These are phyloP conservation scores for Dicrostonyx torquatus DNA, from an alignment of 2,797 vertebrate genomes.

Conservation along the genomic window DNA sequence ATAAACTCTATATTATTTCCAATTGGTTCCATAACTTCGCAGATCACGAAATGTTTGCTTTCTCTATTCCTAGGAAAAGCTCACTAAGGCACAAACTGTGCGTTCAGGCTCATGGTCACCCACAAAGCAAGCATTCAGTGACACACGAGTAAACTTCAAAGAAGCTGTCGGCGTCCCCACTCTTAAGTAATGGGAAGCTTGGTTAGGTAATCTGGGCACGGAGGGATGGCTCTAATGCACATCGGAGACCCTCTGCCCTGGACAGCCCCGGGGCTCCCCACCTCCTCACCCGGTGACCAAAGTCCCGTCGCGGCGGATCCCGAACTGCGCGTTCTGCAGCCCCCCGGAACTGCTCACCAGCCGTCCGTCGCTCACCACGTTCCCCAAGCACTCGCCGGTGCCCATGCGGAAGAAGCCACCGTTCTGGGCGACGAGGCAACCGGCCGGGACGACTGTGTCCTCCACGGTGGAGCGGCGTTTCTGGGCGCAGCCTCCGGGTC, in stretches of 20 bases:
- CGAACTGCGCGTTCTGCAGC: conserved; percentile 96
- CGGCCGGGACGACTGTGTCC: conserved; percentile 85
- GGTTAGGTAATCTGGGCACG: not conserved
- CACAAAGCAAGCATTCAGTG: not conserved
- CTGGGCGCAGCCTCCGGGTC: conserved; percentile 88
- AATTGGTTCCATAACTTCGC: not conserved
- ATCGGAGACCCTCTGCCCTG: not conserved
- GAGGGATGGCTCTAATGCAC: not conserved
- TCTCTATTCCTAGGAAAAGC: not conserved
- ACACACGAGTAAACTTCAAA: not conserved
- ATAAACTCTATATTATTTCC: not conserved
- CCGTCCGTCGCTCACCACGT: conserved; percentile 91
- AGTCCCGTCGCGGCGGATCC: conserved; percentile 93
- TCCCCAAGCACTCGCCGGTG: conserved; percentile 89
- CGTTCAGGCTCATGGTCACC: not conserved
- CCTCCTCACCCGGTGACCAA: conserved; percentile 96
- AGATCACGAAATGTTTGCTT: not conserved
- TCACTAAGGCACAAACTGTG: not conserved
- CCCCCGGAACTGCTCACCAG: conserved; percentile 89
- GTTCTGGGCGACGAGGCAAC: conserved; percentile 94
- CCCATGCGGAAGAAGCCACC: conserved; percentile 91
- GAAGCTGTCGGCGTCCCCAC: not conserved
- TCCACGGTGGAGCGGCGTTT: conserved; percentile 85
- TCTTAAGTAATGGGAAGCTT: not conserved
- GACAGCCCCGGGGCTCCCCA: not conserved